Base-by-base conservation (phyloP, 2,888 invertebrate genomes). In the Lomographa bimaculata region DNA sequence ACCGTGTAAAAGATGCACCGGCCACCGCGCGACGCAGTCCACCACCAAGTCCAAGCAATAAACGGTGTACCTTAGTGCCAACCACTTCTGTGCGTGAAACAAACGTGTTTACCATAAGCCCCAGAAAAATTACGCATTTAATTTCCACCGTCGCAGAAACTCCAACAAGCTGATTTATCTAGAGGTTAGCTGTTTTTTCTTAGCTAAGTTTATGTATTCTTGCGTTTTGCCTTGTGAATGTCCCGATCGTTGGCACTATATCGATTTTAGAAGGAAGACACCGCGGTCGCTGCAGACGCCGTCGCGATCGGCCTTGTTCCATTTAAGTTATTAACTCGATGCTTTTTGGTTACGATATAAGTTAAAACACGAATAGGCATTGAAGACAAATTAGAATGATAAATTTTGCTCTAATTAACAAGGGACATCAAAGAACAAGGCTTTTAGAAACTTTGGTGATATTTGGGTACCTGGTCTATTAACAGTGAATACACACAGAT, bases 201-300 rank as follows among this genome's bases (percentile, higher is more conserved):
- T 27, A 48, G 27, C 39, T 40, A 18, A 54, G 30, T 54, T 58
- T 53, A 52, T 54, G 43, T 64, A 68, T 64, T 57, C 57, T 64
- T 52, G 51, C 60, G 58, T 21, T 20, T 12, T 21, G 9, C 20
- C n/a, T 7, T 3, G 16, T 12, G 20, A 8, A 21, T 19, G 25
- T 56, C 47, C 50, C 59, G 46, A 57, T 58, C 64, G 64, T 61
- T 68, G 64, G 50, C 57, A 59, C 43, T 59, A 63, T 87, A 86
- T 87, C 78, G 87, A 86, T 86, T 84, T 81, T 81, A 68, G 60
- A 68, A 75, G 72, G 70, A 79, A 80, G 74, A 75, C 71, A 68
- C 60, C 64, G 66, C 61, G 66, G 68, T 53, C 61, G 68, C 54
- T 71, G 71, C 70, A 76, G 71, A 69, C 71, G 67, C 43, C 48